A percentile compares a stretch with the other conserved stretches of the same genome.
phyloP scores from a whole-genome alignment of 2,888 invertebrate species.

The Catocala fraxini region DNA sequence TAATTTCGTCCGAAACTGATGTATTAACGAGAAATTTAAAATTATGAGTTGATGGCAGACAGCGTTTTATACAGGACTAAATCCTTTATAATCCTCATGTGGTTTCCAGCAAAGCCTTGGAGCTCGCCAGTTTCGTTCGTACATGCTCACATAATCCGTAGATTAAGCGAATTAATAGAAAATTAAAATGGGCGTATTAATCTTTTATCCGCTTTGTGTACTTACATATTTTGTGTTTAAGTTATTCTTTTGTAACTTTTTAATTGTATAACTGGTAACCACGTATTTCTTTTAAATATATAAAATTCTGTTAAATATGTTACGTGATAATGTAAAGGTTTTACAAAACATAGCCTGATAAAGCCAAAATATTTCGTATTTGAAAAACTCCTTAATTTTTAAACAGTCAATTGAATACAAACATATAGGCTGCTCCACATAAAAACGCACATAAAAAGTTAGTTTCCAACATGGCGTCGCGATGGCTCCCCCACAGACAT shows the following conservation, averaged over 20 bases:
- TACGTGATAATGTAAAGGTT: background rate
- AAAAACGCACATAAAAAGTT: conserved; percentile 22
- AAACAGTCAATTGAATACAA: conserved; percentile 1
- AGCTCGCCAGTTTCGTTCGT: conserved; percentile 68
- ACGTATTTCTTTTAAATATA: too few species aligned
- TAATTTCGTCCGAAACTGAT: conserved; percentile 37
- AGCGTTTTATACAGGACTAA: conserved; percentile 64
- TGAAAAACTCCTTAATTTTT: background rate
- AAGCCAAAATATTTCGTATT: too few species aligned
- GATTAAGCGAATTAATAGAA: conserved; percentile 66
- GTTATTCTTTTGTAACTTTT: background rate
- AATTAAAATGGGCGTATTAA: conserved; percentile 52
- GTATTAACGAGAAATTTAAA: conserved; percentile 49
- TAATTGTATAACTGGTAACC: too few species aligned
- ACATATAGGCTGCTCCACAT: conserved; percentile 3
- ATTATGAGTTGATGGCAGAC: conserved; percentile 49
- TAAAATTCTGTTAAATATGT: too few species aligned
- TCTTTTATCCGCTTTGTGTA: conserved; percentile 40
- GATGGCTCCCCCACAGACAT: conserved; percentile 57
- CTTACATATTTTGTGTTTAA: conserved; percentile 2
- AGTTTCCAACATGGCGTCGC: conserved; percentile 68
- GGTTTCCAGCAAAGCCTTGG: conserved; percentile 72
- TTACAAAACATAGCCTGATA: background rate
- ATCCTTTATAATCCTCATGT: conserved; percentile 73
- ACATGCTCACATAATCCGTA: conserved; percentile 68